These are phyloP conservation scores for Labroides dimidiatus DNA, from an alignment of 2,797 vertebrate genomes.

Conservation along the genomic window DNA sequence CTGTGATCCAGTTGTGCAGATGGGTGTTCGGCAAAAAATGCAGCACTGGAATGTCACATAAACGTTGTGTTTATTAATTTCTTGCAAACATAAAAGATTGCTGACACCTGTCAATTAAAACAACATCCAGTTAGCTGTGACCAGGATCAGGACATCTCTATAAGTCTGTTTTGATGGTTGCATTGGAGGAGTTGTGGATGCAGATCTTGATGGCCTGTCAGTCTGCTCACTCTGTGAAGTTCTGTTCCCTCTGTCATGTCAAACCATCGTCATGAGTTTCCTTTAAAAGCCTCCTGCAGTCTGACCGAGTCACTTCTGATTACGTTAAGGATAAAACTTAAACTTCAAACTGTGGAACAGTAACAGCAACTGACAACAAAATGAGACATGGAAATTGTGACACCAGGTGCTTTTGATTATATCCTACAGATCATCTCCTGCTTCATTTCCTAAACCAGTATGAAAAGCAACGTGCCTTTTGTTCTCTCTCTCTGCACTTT, in stretches of 20 bases:
- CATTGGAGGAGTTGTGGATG: no score
- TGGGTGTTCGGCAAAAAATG: no score
- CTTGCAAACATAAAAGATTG: no score
- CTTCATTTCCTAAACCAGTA: neutral
- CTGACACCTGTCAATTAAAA: no score
- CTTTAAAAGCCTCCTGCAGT: neutral
- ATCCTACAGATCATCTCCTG: neutral
- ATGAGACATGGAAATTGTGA: neutral
- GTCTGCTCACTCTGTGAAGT: neutral
- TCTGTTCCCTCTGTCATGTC: neutral
- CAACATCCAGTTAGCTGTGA: no score
- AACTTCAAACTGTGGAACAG: neutral
- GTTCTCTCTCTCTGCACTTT: conserved; percentile 17
- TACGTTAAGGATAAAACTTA: neutral
- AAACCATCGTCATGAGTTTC: neutral
- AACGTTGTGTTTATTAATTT: no score
- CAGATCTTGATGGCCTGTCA: neutral
- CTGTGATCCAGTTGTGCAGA: no score
- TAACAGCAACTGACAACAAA: conserved; percentile 4
- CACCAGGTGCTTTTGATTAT: neutral
- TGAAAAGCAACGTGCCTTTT: conserved; percentile 1
- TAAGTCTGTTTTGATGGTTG: no score
- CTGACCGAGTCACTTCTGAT: neutral
- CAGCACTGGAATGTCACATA: no score
- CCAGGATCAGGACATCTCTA: no score